Conservation (phyloP, 2,888 invertebrate genomes). For the Eumacrocentrus americanus region DNA sequence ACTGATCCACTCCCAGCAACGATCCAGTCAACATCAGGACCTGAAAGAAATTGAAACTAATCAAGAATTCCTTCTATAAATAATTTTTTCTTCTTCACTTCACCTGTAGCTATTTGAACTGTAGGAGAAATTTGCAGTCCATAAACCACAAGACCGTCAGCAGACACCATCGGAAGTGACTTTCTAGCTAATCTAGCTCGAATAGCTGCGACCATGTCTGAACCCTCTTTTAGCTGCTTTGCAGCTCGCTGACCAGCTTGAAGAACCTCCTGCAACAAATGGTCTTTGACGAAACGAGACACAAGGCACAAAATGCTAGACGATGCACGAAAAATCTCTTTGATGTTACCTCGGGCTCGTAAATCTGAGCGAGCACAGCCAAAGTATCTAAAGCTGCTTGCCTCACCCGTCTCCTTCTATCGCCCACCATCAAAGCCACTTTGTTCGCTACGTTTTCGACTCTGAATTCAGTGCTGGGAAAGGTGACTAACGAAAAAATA, state of each 20-base stretch:
- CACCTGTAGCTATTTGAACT: constrained; percentile 51
- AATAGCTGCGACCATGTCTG: constrained; percentile 70
- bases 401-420: constrained; percentile 75
- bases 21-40: constrained; percentile 81
- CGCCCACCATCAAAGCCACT: constrained; percentile 56
- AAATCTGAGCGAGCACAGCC: constrained; percentile 77
- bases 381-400: constrained; percentile 81
- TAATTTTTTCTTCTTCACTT: constrained; percentile 14
- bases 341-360: constrained; percentile 51
- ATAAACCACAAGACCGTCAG: constrained; percentile 78
- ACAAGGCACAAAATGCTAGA: neutral
- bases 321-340: constrained; percentile 12
- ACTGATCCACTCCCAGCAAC: constrained; percentile 69
- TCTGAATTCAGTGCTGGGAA: constrained; percentile 73
- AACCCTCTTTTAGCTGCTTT: constrained; percentile 65
- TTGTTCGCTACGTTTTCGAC: constrained; percentile 51
- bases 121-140: constrained; percentile 69
- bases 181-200: constrained; percentile 76
- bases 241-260: constrained; percentile 69
- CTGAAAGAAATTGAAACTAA: constrained; percentile 44
- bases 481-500: constrained; percentile 78
- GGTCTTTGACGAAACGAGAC: neutral
- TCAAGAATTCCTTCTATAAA: neutral
- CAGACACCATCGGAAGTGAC: constrained; percentile 73
- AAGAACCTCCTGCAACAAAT: constrained; percentile 61